phyloP scores from a whole-genome alignment of 2,113 vertebrate species.

The Oryzias woworae region DNA sequence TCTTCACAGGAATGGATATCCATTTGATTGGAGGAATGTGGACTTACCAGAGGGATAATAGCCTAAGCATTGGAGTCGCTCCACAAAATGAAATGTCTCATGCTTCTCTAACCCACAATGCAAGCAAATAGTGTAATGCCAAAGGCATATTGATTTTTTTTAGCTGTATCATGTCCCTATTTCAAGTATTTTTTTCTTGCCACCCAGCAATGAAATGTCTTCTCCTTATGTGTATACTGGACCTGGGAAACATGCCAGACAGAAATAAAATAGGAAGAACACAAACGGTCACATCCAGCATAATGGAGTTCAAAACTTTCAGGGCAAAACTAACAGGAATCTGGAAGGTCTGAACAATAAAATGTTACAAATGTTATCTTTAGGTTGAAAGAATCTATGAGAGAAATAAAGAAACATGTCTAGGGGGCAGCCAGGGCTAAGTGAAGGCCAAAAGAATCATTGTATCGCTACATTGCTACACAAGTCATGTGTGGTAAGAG shows the following conservation, averaged over 20 bases:
- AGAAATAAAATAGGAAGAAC: constrained; percentile 15
- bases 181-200: constrained; percentile 47
- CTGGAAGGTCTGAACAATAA: constrained; percentile 3
- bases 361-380: constrained; percentile 1
- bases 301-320: constrained; percentile 46
- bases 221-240: constrained; percentile 37
- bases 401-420: neutral
- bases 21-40: constrained; percentile 60
- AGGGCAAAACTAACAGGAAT: constrained; percentile 7
- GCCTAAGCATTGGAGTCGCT: constrained; percentile 32
- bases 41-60: constrained; percentile 40
- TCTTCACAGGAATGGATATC: constrained; percentile 43
- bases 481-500: no score
- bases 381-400: constrained; percentile 2
- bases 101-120: constrained; percentile 36
- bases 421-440: neutral
- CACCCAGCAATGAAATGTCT: constrained; percentile 47
- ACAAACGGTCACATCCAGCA: constrained; percentile 57
- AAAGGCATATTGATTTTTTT: constrained; percentile 58
- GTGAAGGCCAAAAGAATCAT: no score
- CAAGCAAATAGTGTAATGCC: constrained; percentile 54
- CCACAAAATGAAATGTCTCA: constrained; percentile 42
- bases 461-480: no score
- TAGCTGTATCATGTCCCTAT: constrained; percentile 42
- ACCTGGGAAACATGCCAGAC: constrained; percentile 56